Conservation (phyloP, 2,113 vertebrate genomes). For the Elephantulus edwardii region DNA sequence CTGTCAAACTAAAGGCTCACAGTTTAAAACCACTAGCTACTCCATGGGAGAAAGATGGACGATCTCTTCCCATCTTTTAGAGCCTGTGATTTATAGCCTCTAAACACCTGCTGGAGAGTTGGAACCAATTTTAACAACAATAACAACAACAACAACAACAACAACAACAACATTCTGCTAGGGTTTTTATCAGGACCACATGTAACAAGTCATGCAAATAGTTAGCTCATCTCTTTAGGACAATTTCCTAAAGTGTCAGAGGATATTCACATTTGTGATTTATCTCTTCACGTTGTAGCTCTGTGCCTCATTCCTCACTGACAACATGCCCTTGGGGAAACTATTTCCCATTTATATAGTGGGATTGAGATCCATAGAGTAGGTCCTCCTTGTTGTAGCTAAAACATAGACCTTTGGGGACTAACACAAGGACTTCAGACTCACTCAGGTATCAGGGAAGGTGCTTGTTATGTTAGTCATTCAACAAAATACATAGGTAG, state of each 20-base stretch:
- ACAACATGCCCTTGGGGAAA: not conserved
- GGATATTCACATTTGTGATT: not conserved
- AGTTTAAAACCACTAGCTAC: too few species aligned
- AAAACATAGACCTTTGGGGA: not conserved
- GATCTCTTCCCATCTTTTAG: too few species aligned
- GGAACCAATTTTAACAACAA: too few species aligned
- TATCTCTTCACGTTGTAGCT: not conserved
- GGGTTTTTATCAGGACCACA: too few species aligned
- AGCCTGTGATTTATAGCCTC: too few species aligned
- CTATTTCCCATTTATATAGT: not conserved
- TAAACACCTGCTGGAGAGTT: too few species aligned
- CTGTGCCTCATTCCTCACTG: not conserved
- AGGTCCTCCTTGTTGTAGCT: not conserved
- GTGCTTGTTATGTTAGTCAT: not conserved
- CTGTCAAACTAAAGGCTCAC: too few species aligned
- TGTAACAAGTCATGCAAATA: too few species aligned
- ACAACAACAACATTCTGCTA: too few species aligned
- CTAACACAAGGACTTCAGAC: not conserved
- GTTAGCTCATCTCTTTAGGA: not conserved
- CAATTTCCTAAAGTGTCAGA: too few species aligned
- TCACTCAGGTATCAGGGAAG: not conserved
- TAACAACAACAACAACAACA: too few species aligned
- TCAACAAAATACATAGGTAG: not conserved
- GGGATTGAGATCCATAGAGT: not conserved
- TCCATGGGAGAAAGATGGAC: too few species aligned